Conservation (phyloP, 2,888 invertebrate genomes). For the Anoplius nigerrimus region DNA sequence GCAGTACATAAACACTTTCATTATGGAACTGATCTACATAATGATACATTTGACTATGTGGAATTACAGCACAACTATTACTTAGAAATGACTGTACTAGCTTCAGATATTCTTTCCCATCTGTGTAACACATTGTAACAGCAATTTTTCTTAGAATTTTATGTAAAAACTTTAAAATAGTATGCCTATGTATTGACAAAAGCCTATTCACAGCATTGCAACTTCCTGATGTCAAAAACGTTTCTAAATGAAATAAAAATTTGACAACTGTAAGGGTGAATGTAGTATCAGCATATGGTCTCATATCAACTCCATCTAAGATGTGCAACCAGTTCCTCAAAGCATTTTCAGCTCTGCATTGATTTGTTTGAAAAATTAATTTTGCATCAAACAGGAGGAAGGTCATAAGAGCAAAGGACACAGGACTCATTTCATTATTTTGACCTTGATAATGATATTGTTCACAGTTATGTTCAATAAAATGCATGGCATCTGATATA, state of each 20-base stretch:
- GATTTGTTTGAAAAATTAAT: constrained; percentile 43
- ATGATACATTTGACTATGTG: constrained; percentile 21
- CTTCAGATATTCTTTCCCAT: constrained; percentile 39
- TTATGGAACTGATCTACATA: constrained; percentile 29
- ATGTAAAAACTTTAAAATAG: constrained; percentile 45
- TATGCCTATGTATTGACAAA: constrained; percentile 32
- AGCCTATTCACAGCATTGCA: constrained; percentile 12
- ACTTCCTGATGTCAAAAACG: constrained; percentile 2
- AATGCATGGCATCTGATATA: constrained; percentile 38
- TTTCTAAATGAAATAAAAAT: constrained; percentile 52
- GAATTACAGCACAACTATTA: constrained; percentile 24
- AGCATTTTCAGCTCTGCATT: constrained; percentile 32
- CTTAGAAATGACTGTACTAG: constrained; percentile 28
- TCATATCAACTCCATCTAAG: constrained; percentile 51
- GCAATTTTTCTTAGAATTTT: constrained; percentile 40
- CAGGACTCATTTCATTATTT: constrained; percentile 28
- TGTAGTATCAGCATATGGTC: constrained; percentile 60
- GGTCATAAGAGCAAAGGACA: constrained; percentile 56
- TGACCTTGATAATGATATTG: constrained; percentile 27
- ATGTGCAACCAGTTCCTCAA: constrained; percentile 48
- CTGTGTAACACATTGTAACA: constrained; percentile 31
- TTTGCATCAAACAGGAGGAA: constrained; percentile 57
- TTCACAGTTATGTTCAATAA: constrained; percentile 42
- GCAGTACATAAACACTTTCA: constrained; percentile 38
- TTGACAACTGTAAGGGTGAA: constrained; percentile 45